Evolutionary conservation across 2,113 vertebrate species (phyloP).

Genomic region (Eptatretus burgeri): DNA sequence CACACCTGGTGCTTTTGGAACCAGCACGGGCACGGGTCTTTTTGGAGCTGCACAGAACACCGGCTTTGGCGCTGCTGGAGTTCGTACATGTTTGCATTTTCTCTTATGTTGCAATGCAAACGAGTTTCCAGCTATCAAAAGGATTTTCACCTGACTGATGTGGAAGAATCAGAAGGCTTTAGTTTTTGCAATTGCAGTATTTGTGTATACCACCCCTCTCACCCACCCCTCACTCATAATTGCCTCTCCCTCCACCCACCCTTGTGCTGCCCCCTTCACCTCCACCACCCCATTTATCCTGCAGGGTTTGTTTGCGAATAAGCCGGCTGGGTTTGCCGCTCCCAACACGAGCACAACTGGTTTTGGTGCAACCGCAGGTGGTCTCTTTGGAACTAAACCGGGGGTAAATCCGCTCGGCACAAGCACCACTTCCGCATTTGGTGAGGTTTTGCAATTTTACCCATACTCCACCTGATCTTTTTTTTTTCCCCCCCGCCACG

Average conservation of each 20-base stretch:
- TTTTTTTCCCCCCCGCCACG: too few species aligned
- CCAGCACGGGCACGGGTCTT: constrained; percentile 22
- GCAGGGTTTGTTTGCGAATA: constrained; percentile 60
- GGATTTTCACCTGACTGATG: too few species aligned
- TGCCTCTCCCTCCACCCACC: too few species aligned
- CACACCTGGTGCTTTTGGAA: constrained; percentile 12
- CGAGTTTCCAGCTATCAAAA: too few species aligned
- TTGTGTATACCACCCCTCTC: too few species aligned
- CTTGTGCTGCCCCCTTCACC: too few species aligned
- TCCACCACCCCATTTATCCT: too few species aligned
- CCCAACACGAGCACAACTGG: constrained; percentile 68
- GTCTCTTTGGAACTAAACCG: constrained; percentile 54
- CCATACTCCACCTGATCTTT: too few species aligned
- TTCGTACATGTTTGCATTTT: constrained; percentile 25
- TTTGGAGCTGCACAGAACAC: constrained; percentile 34
- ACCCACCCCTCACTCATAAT: too few species aligned
- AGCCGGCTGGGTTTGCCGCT: constrained; percentile 49
- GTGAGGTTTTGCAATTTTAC: constrained; percentile 12
- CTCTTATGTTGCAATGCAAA: too few species aligned
- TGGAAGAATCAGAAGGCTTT: too few species aligned
- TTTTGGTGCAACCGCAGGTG: constrained; percentile 40
- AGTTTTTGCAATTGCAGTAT: too few species aligned
- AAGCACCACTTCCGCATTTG: constrained; percentile 26
- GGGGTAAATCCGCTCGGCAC: constrained; percentile 26
- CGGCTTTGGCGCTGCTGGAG: constrained; percentile 41